Percentiles rank a stretch among this genome's conserved stretches.
phyloP scores from a whole-genome alignment of 2,888 invertebrate species.

The Clanis bilineata region DNA sequence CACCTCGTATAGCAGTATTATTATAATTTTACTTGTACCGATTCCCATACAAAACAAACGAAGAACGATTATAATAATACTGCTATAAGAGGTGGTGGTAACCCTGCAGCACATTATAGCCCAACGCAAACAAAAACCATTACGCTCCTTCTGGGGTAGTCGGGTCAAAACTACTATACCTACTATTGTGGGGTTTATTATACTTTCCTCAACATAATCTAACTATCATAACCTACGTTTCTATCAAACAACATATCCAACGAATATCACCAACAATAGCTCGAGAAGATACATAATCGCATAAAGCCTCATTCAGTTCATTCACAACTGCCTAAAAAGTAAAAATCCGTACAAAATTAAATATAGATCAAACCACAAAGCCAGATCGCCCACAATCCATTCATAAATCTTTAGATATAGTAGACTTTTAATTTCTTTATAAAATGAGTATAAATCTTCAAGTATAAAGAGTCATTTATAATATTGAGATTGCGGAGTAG shows the following conservation, averaged over 20 bases:
- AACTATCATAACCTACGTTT: too few species aligned
- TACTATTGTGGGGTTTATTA: too few species aligned
- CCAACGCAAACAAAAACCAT: too few species aligned
- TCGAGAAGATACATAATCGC: not conserved
- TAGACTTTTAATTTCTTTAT: slow-evolving; percentile 34
- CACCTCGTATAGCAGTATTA: too few species aligned
- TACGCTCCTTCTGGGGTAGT: too few species aligned
- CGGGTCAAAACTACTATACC: too few species aligned
- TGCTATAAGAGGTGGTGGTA: too few species aligned
- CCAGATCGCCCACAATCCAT: slow-evolving; percentile 12
- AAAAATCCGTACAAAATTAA: not conserved
- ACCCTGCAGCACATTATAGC: too few species aligned
- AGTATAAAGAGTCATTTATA: slow-evolving; percentile 14
- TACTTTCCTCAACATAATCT: not conserved
- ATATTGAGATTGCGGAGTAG: slow-evolving; percentile 27
- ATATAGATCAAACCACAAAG: slow-evolving; percentile 6
- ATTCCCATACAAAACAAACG: too few species aligned
- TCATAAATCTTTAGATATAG: slow-evolving; percentile 22
- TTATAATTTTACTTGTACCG: too few species aligned
- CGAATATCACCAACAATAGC: not conserved
- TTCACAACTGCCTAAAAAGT: not conserved
- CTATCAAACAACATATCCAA: not conserved
- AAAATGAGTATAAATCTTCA: slow-evolving; percentile 37
- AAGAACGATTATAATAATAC: too few species aligned
- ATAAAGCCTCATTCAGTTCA: not conserved